Conservation (phyloP, 2,888 invertebrate genomes). For the Tachystola acroxantha region DNA sequence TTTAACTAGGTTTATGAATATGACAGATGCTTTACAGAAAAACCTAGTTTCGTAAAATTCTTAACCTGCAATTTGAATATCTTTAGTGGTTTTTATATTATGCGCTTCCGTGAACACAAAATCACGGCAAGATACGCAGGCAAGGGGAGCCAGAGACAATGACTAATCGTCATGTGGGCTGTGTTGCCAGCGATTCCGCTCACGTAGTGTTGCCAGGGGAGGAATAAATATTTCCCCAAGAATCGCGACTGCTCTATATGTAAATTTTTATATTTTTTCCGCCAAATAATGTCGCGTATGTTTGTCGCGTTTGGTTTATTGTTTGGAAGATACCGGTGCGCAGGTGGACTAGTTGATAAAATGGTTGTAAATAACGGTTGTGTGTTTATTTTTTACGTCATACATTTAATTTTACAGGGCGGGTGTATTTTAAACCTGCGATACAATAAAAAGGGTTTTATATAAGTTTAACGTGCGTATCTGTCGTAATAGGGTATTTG, state of each 20-base stretch:
- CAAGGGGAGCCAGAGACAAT: constrained; percentile 23
- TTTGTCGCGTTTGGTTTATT: constrained; percentile 52
- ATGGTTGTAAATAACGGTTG: not conserved
- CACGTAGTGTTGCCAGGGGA: constrained; percentile 70
- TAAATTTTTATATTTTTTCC: constrained; percentile 66
- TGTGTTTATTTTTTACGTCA: not conserved
- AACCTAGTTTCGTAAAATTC: too few relatives aligned
- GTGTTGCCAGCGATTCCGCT: constrained; percentile 41
- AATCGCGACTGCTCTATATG: constrained; percentile 64
- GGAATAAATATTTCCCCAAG: constrained; percentile 61
- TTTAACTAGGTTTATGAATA: too few relatives aligned
- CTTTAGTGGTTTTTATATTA: too few relatives aligned
- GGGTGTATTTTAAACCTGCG: not conserved
- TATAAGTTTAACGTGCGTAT: too few relatives aligned
- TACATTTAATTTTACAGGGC: not conserved
- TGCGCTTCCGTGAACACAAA: constrained; percentile 11
- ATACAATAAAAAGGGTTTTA: too few relatives aligned
- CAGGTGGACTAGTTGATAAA: constrained; percentile 34
- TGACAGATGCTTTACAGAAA: too few relatives aligned
- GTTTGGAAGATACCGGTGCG: constrained; percentile 42
- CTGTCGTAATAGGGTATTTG: too few relatives aligned
- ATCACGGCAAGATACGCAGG: constrained; percentile 21
- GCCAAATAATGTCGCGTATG: constrained; percentile 38
- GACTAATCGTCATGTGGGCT: constrained; percentile 29
- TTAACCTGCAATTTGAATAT: too few relatives aligned